phyloP scores from a whole-genome alignment of 2,888 invertebrate genomes.

The Tuta absoluta region DNA sequence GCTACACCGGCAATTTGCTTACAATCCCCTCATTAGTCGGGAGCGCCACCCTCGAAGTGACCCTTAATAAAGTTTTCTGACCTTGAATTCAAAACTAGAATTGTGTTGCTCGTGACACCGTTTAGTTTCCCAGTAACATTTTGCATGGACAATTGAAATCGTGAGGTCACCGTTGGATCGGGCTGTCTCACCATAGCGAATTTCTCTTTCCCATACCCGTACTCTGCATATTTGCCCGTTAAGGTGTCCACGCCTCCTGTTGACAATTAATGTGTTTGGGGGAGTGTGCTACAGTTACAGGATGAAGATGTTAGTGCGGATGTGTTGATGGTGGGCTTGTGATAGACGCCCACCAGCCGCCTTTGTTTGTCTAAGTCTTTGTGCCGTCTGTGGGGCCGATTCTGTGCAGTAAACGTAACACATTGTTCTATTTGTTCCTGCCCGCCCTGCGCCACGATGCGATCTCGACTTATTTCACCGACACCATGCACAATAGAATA shows the following conservation, averaged over 20 bases:
- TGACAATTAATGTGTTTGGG: slow-evolving; percentile 19
- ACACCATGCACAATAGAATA: slow-evolving; percentile 49
- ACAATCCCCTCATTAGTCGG: slow-evolving; percentile 32
- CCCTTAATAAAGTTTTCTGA: slow-evolving; percentile 50
- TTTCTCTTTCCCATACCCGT: slow-evolving; percentile 77
- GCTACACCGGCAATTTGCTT: slow-evolving; percentile 30
- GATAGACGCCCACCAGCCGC: slow-evolving; percentile 24
- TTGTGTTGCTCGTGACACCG: slow-evolving; percentile 75
- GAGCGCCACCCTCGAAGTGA: slow-evolving; percentile 27
- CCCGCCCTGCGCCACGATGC: slow-evolving; percentile 47
- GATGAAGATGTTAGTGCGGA: slow-evolving; percentile 22
- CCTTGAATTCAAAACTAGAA: slow-evolving; percentile 76
- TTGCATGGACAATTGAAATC: slow-evolving; percentile 80
- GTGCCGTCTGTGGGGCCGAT: slow-evolving; percentile 29
- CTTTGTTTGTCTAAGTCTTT: slow-evolving; percentile 23
- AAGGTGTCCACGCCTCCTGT: slow-evolving; percentile 52
- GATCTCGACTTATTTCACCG: slow-evolving; percentile 48
- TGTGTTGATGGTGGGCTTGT: slow-evolving; percentile 14
- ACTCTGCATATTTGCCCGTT: slow-evolving; percentile 64
- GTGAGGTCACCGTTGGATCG: slow-evolving; percentile 77
- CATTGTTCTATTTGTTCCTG: slow-evolving; percentile 39
- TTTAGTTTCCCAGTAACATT: slow-evolving; percentile 75
- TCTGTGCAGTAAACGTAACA: slow-evolving; percentile 24
- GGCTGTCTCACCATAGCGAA: slow-evolving; percentile 71
- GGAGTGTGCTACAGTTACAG: slow-evolving; percentile 11